Evolutionary conservation across 2,888 invertebrate genomes (phyloP).

Genomic region (Eutolmus rufibarbis): DNA sequence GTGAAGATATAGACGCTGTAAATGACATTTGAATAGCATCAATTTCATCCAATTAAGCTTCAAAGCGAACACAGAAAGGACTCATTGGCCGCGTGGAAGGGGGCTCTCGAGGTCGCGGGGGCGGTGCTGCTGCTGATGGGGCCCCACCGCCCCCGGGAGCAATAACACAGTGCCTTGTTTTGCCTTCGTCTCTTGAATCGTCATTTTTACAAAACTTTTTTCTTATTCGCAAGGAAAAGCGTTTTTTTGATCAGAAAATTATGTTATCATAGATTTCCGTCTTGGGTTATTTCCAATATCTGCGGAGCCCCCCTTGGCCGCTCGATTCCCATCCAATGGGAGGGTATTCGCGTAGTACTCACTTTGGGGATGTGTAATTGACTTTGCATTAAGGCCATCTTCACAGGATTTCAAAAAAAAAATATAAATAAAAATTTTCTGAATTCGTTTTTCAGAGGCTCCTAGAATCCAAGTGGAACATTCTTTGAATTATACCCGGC

Average conservation of each 20-base stretch:
- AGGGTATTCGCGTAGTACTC: background rate
- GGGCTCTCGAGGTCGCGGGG: background rate
- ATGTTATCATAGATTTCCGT: constrained; percentile 33
- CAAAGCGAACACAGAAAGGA: constrained; percentile 36
- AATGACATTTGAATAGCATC: constrained; percentile 49
- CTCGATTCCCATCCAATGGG: background rate
- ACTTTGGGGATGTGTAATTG: background rate
- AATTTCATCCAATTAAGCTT: constrained; percentile 48
- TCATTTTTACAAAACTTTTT: constrained; percentile 20
- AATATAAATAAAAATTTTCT: background rate
- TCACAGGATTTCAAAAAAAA: background rate
- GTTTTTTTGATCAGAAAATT: constrained; percentile 35
- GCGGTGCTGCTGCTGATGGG: background rate
- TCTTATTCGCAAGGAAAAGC: constrained; percentile 13
- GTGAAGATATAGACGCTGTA: constrained; percentile 39
- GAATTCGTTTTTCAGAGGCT: background rate
- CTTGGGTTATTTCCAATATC: background rate
- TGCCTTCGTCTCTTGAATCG: background rate
- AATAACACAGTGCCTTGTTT: background rate
- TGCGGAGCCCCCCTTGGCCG: background rate
- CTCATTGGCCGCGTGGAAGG: constrained; percentile 9
- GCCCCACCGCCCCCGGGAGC: background rate
- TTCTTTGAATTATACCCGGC: background rate
- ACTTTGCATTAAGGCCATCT: background rate
- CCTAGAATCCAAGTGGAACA: background rate